Evolutionary conservation across 2,888 invertebrate species (phyloP), one percentile per base, ranked within the genome.

Genomic region (Chrysolina americana): DNA sequence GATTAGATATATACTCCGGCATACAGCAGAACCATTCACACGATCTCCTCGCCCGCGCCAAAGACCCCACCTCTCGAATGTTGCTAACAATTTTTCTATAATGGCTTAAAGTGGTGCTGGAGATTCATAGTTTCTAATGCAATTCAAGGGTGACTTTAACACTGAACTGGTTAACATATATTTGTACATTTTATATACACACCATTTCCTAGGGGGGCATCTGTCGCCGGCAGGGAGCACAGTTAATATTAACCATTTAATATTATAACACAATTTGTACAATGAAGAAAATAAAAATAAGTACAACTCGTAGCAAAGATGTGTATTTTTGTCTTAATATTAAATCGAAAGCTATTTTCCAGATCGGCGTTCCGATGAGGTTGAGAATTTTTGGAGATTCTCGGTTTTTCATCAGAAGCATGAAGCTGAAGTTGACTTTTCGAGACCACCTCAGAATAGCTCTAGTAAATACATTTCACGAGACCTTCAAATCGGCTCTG

Each of bases 251-350:
- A 86, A 86, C 83, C 84, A 83, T 82, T 81, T 83, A 85, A 85
- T 85, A 82, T 80, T 84, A 85, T 91, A 90, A 90, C 91, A 91
- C 91, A 92, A 91, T 92, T 92, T 92, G 92, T 92, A 92, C 91
- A 91, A 91, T 91, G 90, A 90, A 91, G 90, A 90, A 78, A 76
- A 68, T 79, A 81, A 84, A 84, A 87, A 91, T 91, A 91, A 92
- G 91, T 91, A 92, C 91, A 92, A 91, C 90, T 92, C 90, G 91
- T 91, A 91, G 91, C 91, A 91, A 91, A 91, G 90, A 91, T 90
- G 90, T 91, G 85, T 85, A 80, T 82, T 84, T 83, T 83, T 83
- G 81, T 85, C 83, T 86, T 83, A 85, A 84, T 84, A 81, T 83
- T 80, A 79, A 79, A 81, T 78, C 73, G 65, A 50, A 71, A 15